A percentile compares a stretch with the other conserved stretches of the same genome.
These are phyloP conservation scores for Otis tarda DNA, from an alignment of 2,113 vertebrate species.

Conservation along the genomic window DNA sequence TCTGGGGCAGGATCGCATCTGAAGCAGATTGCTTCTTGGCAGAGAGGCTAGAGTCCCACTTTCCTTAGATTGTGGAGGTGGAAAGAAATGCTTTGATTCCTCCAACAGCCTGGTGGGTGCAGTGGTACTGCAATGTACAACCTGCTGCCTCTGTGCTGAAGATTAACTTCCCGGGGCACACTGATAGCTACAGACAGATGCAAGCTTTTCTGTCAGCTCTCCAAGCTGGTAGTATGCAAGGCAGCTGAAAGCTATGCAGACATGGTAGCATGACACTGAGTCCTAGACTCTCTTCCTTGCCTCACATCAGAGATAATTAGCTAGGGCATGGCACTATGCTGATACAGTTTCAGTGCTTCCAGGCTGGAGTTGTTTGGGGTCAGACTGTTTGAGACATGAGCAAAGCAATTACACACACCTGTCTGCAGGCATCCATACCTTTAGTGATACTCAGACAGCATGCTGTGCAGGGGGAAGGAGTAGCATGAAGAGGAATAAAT, in stretches of 20 bases:
- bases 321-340: not conserved
- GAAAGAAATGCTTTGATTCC: not conserved
- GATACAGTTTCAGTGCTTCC: not conserved
- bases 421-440: not conserved
- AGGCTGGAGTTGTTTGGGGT: not conserved
- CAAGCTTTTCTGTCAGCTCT: not conserved
- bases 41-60: not conserved
- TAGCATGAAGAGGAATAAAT: not conserved
- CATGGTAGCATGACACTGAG: not conserved
- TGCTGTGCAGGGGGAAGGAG: not conserved
- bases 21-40: not conserved
- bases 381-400: not conserved
- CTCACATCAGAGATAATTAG: not conserved
- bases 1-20: not conserved
- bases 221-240: not conserved
- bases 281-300: not conserved
- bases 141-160: not conserved
- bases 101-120: not conserved
- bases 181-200: conserved; percentile 42
- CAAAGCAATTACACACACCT: not conserved
- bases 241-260: conserved; percentile 28
- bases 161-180: not conserved
- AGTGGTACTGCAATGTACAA: not conserved
- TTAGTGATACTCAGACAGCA: not conserved
- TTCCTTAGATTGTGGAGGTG: not conserved